Percentiles rank a stretch among this genome's conserved stretches.
Evolutionary conservation across 53 echinoderm and acorn worm species (phyloP).

Genomic region (Patiria pectinifera): DNA sequence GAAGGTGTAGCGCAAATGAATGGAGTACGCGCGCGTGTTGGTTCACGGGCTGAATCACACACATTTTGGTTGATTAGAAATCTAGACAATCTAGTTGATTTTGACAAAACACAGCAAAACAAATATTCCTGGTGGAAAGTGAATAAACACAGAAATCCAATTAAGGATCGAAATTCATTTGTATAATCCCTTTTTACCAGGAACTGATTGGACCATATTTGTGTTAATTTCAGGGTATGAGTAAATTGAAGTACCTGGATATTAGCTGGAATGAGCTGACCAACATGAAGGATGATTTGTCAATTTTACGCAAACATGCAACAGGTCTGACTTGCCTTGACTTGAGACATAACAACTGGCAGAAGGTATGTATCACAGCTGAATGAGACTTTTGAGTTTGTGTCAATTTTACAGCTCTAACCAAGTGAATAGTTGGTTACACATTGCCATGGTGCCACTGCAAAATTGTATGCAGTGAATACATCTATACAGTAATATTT

Average conservation of each 20-base stretch:
- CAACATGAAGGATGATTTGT: slow-evolving; percentile 94
- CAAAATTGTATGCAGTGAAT: too few relatives aligned
- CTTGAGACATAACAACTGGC: slow-evolving; percentile 96
- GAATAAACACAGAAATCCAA: not conserved
- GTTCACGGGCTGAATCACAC: too few relatives aligned
- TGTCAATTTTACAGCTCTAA: not conserved
- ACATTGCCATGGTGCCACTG: too few relatives aligned
- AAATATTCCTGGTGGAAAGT: not conserved
- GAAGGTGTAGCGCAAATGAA: too few relatives aligned
- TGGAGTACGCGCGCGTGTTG: too few relatives aligned
- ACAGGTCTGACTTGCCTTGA: slow-evolving; percentile 79
- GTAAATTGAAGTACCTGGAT: slow-evolving; percentile 89
- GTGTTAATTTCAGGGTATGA: slow-evolving; percentile 70
- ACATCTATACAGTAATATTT: too few relatives aligned
- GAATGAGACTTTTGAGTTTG: not conserved
- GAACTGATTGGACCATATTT: not conserved
- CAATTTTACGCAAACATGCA: slow-evolving; percentile 93
- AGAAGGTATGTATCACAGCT: slow-evolving; percentile 72
- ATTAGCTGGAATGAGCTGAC: slow-evolving; percentile 99
- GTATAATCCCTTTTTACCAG: not conserved
- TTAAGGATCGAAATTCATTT: not conserved
- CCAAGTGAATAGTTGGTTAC: too few relatives aligned
- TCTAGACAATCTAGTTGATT: too few relatives aligned
- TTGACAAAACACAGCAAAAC: too few relatives aligned
- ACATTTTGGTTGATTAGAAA: too few relatives aligned